Conservation (phyloP, 2,888 invertebrate species). For the Nebria brevicollis region DNA sequence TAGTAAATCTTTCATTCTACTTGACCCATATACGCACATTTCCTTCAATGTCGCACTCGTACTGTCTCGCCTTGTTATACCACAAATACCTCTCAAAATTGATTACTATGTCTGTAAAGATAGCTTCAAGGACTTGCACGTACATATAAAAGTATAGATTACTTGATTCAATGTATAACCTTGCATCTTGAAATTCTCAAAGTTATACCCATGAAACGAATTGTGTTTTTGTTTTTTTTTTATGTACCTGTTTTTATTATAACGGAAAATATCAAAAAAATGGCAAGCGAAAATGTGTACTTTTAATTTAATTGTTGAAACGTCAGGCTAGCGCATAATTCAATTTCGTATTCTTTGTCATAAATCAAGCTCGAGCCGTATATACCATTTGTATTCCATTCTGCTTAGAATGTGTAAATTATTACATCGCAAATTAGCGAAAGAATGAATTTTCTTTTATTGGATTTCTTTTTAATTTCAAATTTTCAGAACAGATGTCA, state of each 20-base stretch:
- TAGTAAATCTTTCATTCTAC: too few species aligned
- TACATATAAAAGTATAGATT: too few species aligned
- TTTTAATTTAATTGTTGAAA: constrained; percentile 39
- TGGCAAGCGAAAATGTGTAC: constrained; percentile 18
- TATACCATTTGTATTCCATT: constrained; percentile 43
- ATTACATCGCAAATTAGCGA: constrained; percentile 44
- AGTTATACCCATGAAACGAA: neutral
- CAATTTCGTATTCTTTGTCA: constrained; percentile 37
- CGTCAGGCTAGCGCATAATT: constrained; percentile 41
- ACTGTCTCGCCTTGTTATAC: too few species aligned
- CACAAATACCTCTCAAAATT: too few species aligned
- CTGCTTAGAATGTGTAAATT: constrained; percentile 47
- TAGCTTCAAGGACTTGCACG: too few species aligned
- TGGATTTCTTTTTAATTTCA: constrained; percentile 46
- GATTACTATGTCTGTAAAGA: too few species aligned
- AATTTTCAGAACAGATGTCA: constrained; percentile 46
- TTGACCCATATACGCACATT: too few species aligned
- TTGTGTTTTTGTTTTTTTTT: neutral
- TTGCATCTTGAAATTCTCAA: neutral
- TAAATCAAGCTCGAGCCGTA: constrained; percentile 31
- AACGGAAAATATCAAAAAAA: constrained; percentile 21
- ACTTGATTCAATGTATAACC: too few species aligned
- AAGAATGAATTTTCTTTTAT: constrained; percentile 44
- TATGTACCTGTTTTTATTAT: constrained; percentile 31
- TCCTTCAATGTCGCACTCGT: too few species aligned